Evolutionary conservation across 1,140 invertebrate species (phyloP).

Genomic region (Hycleus phaleratus): DNA sequence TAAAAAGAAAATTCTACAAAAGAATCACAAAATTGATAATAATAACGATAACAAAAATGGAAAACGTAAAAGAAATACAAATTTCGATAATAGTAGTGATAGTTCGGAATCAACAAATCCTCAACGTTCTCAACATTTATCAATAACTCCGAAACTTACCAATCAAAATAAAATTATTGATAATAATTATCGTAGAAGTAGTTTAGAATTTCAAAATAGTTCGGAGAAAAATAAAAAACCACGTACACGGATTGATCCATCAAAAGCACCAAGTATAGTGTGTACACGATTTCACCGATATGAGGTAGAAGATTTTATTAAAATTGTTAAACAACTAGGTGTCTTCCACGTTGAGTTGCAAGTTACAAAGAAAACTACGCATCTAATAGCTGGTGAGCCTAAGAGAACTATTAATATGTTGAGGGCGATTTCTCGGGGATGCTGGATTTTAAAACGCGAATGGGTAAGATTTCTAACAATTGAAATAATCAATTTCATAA

Average conservation of each 20-base stretch:
- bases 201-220: constrained; percentile 27
- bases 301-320: constrained; percentile 27
- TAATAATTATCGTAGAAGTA: constrained; percentile 23
- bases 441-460: constrained; percentile 47
- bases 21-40: too few relatives aligned
- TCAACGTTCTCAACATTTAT: constrained; percentile 7
- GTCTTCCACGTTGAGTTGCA: constrained; percentile 43
- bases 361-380: constrained; percentile 46
- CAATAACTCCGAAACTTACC: background rate
- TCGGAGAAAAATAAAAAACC: background rate
- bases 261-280: constrained; percentile 29
- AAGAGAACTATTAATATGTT: constrained; percentile 49
- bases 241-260: constrained; percentile 10
- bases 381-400: constrained; percentile 45
- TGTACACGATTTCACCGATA: constrained; percentile 33
- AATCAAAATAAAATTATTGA: background rate
- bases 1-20: background rate
- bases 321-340: constrained; percentile 44
- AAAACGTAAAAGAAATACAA: too few relatives aligned
- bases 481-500: background rate
- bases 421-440: constrained; percentile 46
- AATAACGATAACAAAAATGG: too few relatives aligned
- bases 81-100: too few relatives aligned
- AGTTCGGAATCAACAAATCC: background rate
- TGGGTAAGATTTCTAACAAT: constrained; percentile 41